Evolutionary conservation across 2,888 invertebrate species (phyloP).

Genomic region (Andrena dorsata): DNA sequence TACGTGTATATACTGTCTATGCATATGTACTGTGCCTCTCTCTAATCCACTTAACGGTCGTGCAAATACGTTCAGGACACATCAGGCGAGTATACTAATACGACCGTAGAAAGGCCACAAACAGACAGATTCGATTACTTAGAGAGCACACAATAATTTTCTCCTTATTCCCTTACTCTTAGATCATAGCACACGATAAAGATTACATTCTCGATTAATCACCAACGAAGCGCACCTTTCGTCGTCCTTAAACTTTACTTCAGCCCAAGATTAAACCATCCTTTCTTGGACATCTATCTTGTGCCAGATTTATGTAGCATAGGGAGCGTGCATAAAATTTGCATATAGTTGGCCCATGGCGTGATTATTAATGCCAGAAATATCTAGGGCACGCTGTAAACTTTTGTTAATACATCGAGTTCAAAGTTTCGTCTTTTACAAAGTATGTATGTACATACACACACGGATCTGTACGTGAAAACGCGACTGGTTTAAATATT

Average conservation of each 20-base stretch:
- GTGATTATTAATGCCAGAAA: too few species aligned
- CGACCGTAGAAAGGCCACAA: slow-evolving; percentile 29
- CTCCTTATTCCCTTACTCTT: slow-evolving; percentile 11
- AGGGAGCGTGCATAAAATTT: too few species aligned
- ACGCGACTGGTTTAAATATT: too few species aligned
- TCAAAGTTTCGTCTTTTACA: too few species aligned
- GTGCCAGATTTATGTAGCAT: too few species aligned
- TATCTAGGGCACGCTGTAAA: too few species aligned
- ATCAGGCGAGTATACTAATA: slow-evolving; percentile 61
- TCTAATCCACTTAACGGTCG: slow-evolving; percentile 36
- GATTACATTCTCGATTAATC: slow-evolving; percentile 1
- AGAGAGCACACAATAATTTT: slow-evolving; percentile 36
- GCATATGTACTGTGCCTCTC: slow-evolving; percentile 3
- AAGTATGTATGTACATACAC: too few species aligned
- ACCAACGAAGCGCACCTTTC: slow-evolving; percentile 36
- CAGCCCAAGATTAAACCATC: not conserved
- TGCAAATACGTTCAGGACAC: slow-evolving; percentile 42
- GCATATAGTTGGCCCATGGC: too few species aligned
- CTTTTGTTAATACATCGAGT: too few species aligned
- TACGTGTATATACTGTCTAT: slow-evolving; percentile 12
- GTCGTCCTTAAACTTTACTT: not conserved
- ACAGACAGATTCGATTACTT: slow-evolving; percentile 38
- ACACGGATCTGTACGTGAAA: too few species aligned
- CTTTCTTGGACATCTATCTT: not conserved
- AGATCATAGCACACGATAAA: slow-evolving; percentile 32